A percentile compares a stretch with the other conserved stretches of the same genome.
Evolutionary conservation across 37 sponge, comb jelly and placozoan species (phyloP).

Genomic region (Beroe forskalii): DNA sequence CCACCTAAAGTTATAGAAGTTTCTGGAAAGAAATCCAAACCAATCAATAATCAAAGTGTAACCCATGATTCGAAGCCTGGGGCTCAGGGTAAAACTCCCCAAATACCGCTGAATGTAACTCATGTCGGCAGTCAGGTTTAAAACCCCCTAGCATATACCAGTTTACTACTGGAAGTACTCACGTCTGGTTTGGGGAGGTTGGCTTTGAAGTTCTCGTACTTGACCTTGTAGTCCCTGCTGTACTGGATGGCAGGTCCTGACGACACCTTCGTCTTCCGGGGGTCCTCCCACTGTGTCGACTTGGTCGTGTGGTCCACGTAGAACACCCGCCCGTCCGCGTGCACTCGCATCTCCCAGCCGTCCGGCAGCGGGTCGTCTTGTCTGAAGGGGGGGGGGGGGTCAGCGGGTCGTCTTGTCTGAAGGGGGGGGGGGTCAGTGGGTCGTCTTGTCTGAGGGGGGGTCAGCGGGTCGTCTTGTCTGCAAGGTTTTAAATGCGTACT

Average conservation of each 20-base stretch:
- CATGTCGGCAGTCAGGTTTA: no score
- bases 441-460: conserved; percentile 30
- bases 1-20: no score
- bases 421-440: conserved; percentile 8
- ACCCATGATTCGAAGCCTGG: no score
- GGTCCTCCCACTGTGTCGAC: conserved; percentile 94
- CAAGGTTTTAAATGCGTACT: no score
- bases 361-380: conserved; percentile 57
- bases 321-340: conserved; percentile 76
- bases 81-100: no score
- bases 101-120: no score
- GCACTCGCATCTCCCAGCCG: conserved; percentile 85
- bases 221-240: conserved; percentile 84
- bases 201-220: conserved; percentile 78
- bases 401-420: conserved; percentile 35
- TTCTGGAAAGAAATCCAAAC: no score
- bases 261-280: conserved; percentile 72
- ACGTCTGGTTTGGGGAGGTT: conserved; percentile 66
- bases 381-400: not conserved
- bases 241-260: conserved; percentile 73
- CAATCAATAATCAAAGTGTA: no score
- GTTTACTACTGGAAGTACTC: no score
- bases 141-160: no score
- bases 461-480: no score
- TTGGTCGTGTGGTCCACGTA: conserved; percentile 90